Evolutionary conservation across 2,888 invertebrate species (phyloP).

Genomic region (Leptinotarsa peninsularis): DNA sequence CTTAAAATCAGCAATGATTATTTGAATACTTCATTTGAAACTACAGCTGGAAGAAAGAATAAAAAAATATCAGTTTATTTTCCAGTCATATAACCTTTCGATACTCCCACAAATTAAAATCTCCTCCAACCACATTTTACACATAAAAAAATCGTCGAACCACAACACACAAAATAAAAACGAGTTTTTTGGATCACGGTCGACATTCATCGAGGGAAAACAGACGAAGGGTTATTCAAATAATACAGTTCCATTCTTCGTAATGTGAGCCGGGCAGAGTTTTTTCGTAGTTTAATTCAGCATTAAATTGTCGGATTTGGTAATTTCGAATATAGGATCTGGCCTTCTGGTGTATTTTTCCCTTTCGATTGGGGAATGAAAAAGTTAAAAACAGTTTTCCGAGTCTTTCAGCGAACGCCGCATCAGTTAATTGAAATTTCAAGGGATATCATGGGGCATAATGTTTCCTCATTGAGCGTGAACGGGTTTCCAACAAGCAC

Average conservation of each 20-base stretch:
- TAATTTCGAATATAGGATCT: conserved; percentile 34
- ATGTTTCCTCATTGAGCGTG: conserved; percentile 9
- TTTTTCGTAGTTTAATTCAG: conserved; percentile 36
- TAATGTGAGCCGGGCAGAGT: conserved; percentile 1
- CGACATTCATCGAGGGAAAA: conserved; percentile 2
- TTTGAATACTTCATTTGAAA: too few species aligned
- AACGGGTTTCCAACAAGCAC: neutral
- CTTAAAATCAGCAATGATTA: too few species aligned
- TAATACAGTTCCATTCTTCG: conserved; percentile 11
- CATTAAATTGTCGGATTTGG: conserved; percentile 43
- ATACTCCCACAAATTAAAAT: neutral
- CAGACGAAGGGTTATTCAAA: conserved; percentile 17
- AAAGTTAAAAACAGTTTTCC: conserved; percentile 9
- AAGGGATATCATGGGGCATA: conserved; percentile 1
- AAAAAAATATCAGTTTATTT: too few species aligned
- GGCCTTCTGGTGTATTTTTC: conserved; percentile 37
- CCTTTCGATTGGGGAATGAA: conserved; percentile 25
- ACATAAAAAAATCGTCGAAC: neutral
- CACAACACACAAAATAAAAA: conserved; percentile 3
- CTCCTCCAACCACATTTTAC: neutral
- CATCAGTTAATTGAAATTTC: conserved; percentile 17
- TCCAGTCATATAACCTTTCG: neutral
- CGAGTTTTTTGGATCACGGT: neutral
- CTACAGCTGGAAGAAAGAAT: too few species aligned
- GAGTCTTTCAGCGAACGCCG: neutral